Percentiles rank a stretch among this genome's conserved stretches.
phyloP scores from a whole-genome alignment of 2,797 vertebrate species.

The Bradypus variegatus region DNA sequence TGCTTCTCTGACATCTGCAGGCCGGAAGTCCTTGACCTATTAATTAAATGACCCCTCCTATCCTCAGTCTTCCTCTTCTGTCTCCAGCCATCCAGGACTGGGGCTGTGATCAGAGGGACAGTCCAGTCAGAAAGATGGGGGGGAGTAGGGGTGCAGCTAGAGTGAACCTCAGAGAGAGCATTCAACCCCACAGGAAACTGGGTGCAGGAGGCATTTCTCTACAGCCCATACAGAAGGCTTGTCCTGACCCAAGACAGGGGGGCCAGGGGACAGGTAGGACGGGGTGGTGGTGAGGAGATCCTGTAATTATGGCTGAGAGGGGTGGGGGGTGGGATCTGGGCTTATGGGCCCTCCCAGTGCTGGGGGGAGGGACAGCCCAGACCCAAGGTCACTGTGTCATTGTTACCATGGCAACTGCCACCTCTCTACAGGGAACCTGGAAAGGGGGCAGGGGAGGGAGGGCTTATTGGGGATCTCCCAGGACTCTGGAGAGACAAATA shows the following conservation, averaged over 20 bases:
- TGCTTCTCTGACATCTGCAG: not conserved
- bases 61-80: not conserved
- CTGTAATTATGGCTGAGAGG: not conserved
- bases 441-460: not conserved
- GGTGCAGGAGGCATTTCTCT: not conserved
- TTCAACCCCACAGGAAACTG: not conserved
- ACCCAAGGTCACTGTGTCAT: conserved; percentile 61
- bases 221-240: not conserved
- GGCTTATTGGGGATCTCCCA: not conserved
- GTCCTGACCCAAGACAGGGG: not conserved
- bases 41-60: not conserved
- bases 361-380: not conserved
- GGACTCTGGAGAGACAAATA: not conserved
- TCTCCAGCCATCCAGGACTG: not conserved
- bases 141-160: too few species aligned
- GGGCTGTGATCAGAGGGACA: not conserved
- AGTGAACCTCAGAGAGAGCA: not conserved
- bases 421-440: conserved; percentile 49
- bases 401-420: conserved; percentile 54
- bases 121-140: not conserved
- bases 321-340: not conserved
- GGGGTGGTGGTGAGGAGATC: not conserved
- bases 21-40: not conserved
- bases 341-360: not conserved
- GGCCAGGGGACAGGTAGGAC: not conserved